Percentiles rank a stretch among this genome's conserved stretches.
phyloP scores from a whole-genome alignment of 2,113 vertebrate genomes.

The Solenodon paradoxus region DNA sequence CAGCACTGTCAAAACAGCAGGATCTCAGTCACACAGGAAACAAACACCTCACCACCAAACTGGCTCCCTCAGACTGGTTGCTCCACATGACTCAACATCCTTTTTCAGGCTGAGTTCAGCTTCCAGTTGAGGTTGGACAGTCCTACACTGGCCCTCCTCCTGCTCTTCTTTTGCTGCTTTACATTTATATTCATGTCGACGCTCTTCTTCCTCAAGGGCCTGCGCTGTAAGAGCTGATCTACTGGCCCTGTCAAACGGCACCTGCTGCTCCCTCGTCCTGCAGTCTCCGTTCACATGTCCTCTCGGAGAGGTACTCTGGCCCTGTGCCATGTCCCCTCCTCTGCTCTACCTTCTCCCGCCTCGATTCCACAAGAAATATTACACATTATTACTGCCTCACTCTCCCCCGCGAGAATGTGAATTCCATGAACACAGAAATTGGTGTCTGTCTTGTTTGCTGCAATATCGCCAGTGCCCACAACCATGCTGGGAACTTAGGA shows the following conservation, averaged over 20 bases:
- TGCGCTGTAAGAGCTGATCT: background rate
- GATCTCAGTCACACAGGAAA: background rate
- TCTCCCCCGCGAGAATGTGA: background rate
- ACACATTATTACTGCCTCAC: background rate
- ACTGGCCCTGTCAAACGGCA: background rate
- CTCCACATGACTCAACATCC: background rate
- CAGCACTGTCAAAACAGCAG: background rate
- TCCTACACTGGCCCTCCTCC: background rate
- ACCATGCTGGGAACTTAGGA: background rate
- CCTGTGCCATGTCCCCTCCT: background rate
- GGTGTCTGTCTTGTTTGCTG: background rate
- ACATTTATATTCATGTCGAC: background rate
- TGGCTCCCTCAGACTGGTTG: background rate
- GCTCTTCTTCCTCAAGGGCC: background rate
- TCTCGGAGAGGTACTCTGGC: background rate
- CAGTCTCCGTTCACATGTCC: background rate
- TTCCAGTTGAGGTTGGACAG: background rate
- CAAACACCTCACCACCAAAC: rapidly evolving
- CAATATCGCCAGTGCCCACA: background rate
- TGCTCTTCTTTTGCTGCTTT: background rate
- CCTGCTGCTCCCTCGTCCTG: background rate
- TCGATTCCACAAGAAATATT: background rate
- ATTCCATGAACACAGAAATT: background rate
- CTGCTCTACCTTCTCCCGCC: background rate
- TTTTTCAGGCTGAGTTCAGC: background rate